These are phyloP conservation scores for Pogonocichla stellata DNA, from an alignment of 2,113 vertebrate species.

Conservation along the genomic window DNA sequence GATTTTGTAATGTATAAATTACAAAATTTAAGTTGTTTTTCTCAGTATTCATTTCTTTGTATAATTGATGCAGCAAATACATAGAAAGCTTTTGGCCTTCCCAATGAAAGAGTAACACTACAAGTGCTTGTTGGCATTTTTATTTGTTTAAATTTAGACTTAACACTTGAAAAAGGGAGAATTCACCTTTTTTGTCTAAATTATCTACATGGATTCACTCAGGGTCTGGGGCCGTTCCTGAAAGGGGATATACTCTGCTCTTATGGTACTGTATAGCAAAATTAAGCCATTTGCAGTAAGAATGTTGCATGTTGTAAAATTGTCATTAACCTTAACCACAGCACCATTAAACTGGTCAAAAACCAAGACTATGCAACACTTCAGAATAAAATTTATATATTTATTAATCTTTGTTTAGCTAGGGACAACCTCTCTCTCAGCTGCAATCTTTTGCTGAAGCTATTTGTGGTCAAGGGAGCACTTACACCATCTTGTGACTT, in stretches of 20 bases:
- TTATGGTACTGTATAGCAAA: not conserved
- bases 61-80: not conserved
- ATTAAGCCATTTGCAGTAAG: not conserved
- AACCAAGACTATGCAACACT: not conserved
- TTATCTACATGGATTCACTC: not conserved
- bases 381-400: not conserved
- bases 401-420: not conserved
- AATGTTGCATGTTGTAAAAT: not conserved
- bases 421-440: not conserved
- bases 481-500: not conserved
- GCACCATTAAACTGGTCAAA: conserved; percentile 2
- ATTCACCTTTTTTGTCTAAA: not conserved
- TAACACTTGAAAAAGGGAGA: not conserved
- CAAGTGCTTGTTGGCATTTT: not conserved
- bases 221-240: not conserved
- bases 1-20: not conserved
- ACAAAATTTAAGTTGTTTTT: not conserved
- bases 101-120: not conserved
- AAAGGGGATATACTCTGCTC: not conserved
- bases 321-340: conserved; percentile 9
- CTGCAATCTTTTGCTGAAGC: not conserved
- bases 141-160: conserved; percentile 26
- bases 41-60: not conserved
- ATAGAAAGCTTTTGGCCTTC: not conserved
- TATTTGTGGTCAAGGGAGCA: not conserved